These are phyloP conservation scores for Arion vulgaris DNA, from an alignment of 1,140 invertebrate genomes.

Conservation along the genomic window DNA sequence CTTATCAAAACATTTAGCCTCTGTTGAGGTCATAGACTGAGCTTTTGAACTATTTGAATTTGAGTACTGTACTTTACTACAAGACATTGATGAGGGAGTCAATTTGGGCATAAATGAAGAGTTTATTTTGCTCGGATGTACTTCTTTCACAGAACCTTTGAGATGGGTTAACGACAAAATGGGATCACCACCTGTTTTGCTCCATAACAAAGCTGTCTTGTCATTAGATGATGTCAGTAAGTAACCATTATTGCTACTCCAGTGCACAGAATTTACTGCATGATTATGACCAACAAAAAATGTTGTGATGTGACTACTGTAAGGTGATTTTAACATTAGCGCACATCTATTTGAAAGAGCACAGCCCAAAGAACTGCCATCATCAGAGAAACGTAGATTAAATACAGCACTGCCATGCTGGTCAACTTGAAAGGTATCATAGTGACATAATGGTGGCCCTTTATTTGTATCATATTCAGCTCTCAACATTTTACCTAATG, in stretches of 20 bases:
- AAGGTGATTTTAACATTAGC: conserved; percentile 59
- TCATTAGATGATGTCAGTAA: conserved; percentile 69
- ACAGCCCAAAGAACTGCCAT: conserved; percentile 64
- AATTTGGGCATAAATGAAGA: background rate
- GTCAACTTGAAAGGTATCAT: conserved; percentile 52
- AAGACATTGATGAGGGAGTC: background rate
- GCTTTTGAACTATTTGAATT: background rate
- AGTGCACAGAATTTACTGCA: conserved; percentile 49
- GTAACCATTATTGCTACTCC: conserved; percentile 62
- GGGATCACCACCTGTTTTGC: conserved; percentile 55
- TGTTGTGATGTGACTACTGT: conserved; percentile 52
- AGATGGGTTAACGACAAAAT: conserved; percentile 58
- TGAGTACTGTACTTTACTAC: background rate
- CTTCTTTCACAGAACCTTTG: conserved; percentile 43
- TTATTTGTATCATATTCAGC: conserved; percentile 58
- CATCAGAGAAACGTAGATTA: conserved; percentile 58
- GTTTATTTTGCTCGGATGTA: background rate
- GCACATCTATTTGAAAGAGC: conserved; percentile 66
- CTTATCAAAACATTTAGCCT: conserved; percentile 52
- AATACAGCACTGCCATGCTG: conserved; percentile 57
- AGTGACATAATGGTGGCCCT: conserved; percentile 51
- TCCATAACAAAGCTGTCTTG: conserved; percentile 65
- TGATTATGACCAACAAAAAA: conserved; percentile 51
- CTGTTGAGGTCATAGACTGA: conserved; percentile 28
- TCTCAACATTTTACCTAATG: conserved; percentile 20